Evolutionary conservation across 2,888 invertebrate species (phyloP).

Genomic region (Cataglyphis livida): DNA sequence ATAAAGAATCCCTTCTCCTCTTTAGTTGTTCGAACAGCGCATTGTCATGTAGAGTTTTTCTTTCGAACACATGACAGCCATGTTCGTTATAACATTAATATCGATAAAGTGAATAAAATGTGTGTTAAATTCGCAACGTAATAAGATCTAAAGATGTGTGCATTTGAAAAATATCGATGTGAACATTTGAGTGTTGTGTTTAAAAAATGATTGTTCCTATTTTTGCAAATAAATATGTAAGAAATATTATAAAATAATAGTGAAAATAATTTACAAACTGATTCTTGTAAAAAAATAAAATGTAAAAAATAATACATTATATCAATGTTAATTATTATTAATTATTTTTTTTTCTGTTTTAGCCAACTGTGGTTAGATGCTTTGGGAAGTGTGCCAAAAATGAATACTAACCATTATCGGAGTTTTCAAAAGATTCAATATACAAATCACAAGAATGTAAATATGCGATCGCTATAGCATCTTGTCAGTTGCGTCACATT

Average conservation of each 20-base stretch:
- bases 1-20: neutral
- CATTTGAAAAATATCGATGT: neutral
- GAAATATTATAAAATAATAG: neutral
- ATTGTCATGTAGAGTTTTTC: constrained; percentile 3
- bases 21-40: neutral
- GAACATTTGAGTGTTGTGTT: neutral
- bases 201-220: neutral
- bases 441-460: neutral
- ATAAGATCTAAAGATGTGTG: neutral
- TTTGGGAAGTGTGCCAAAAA: neutral
- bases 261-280: neutral
- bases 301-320: neutral
- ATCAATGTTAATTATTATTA: neutral
- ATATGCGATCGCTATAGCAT: neutral
- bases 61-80: neutral
- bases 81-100: neutral
- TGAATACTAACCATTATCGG: neutral
- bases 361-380: neutral
- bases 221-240: neutral
- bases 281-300: neutral
- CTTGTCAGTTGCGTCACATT: neutral
- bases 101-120: neutral
- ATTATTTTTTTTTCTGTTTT: neutral
- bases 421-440: neutral
- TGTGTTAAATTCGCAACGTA: neutral